Conservation (phyloP, 2,888 invertebrate species). For the Megaustenia siamemsis region DNA sequence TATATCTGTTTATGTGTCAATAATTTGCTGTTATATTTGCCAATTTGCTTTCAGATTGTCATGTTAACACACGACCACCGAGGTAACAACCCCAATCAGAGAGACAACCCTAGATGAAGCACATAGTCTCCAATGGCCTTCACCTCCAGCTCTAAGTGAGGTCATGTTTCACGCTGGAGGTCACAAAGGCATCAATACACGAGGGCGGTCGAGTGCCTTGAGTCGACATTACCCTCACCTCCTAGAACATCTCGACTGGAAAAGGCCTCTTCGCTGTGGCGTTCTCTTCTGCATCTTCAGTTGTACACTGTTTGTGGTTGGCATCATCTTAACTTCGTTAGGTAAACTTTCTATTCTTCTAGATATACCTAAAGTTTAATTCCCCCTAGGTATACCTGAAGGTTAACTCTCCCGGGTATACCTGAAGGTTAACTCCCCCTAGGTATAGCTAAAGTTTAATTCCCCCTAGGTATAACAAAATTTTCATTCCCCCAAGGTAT, state of each 20-base stretch:
- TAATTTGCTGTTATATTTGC: background rate
- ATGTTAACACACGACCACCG: background rate
- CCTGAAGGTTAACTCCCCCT: too few relatives aligned
- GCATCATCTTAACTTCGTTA: conserved; percentile 51
- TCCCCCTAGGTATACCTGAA: too few relatives aligned
- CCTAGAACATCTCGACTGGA: conserved; percentile 46
- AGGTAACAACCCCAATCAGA: background rate
- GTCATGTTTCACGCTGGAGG: conserved; percentile 49
- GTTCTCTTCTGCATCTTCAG: conserved; percentile 48
- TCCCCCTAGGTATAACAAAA: too few relatives aligned
- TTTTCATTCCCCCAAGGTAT: too few relatives aligned
- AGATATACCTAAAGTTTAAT: too few relatives aligned
- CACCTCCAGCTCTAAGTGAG: background rate
- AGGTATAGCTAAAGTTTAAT: too few relatives aligned
- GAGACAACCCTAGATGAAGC: background rate
- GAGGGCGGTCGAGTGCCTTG: conserved; percentile 41
- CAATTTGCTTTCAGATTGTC: background rate
- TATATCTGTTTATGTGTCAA: too few relatives aligned
- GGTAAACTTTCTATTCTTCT: conserved; percentile 15
- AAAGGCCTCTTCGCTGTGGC: conserved; percentile 48
- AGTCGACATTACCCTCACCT: conserved; percentile 37
- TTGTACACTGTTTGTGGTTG: conserved; percentile 49
- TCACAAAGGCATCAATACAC: conserved; percentile 37
- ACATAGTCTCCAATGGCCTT: background rate
- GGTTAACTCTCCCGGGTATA: too few relatives aligned